Evolutionary conservation across 2,113 vertebrate species (phyloP).

Genomic region (Amphilophus citrinellus): DNA sequence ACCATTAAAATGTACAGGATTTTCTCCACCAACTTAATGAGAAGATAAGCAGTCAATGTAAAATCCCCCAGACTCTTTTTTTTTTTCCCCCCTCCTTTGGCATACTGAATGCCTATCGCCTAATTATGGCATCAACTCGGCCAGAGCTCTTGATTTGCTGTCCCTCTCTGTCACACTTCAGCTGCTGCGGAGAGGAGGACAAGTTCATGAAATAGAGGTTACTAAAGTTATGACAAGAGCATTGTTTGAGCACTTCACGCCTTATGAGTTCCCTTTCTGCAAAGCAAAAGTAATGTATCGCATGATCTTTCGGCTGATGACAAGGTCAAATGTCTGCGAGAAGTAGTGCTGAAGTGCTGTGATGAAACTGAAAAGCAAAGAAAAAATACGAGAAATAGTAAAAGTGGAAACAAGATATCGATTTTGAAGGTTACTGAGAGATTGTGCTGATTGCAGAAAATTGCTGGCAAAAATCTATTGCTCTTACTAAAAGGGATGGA

Average conservation of each 20-base stretch:
- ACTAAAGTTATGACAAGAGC: conserved; percentile 31
- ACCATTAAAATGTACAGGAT: conserved; percentile 62
- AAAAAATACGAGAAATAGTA: neutral
- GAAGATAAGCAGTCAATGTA: conserved; percentile 72
- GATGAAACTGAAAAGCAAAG: neutral
- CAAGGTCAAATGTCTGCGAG: conserved; percentile 12
- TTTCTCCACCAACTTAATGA: conserved; percentile 70
- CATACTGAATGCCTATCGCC: conserved; percentile 58
- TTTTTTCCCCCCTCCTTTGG: neutral
- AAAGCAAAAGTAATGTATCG: neutral
- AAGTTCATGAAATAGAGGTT: conserved; percentile 26
- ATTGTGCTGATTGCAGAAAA: conserved; percentile 14
- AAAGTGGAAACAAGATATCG: neutral
- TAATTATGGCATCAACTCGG: conserved; percentile 61
- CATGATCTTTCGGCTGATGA: neutral
- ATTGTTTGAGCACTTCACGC: conserved; percentile 5
- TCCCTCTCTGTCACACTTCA: conserved; percentile 61
- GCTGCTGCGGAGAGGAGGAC: conserved; percentile 17
- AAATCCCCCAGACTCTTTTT: conserved; percentile 44
- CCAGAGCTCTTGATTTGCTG: conserved; percentile 28
- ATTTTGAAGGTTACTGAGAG: conserved; percentile 8
- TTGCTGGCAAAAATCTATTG: conserved; percentile 19
- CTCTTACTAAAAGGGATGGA: conserved; percentile 2
- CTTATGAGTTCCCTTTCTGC: conserved; percentile 7
- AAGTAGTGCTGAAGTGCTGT: neutral